Evolutionary conservation across 92 coral and sea anemone genomes (phyloP), one percentile per base, ranked within the genome.

Genomic region (Actinostola sp.): DNA sequence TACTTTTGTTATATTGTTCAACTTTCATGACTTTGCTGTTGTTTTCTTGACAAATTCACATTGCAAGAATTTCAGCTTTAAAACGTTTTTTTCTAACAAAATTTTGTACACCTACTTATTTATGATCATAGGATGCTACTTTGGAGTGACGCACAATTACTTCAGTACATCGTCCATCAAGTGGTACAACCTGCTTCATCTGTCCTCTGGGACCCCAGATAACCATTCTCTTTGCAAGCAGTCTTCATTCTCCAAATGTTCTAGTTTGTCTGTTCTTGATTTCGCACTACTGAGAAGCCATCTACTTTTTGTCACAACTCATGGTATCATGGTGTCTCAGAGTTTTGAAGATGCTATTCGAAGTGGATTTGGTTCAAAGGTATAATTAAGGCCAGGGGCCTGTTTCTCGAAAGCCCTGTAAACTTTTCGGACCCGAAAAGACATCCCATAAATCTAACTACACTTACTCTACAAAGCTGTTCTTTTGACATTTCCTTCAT

Each of bases 81-180:
- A n/a, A n/a, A n/a, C n/a, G n/a, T 39, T 39, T 7, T 39, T 14
- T 39, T 39, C 45, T 39, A 39, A 39, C 45, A 39, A 14, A 14
- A 39, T 39, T n/a, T n/a, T n/a, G n/a, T n/a, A n/a, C n/a, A n/a
- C n/a, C 45, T 14, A 39, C 7, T 7, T 39, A 39, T 39, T 39
- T 39, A 39, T 39, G 1, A 7, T 15, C 32, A 12, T 19, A 93
- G 98, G 98, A 21, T 85, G 94, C 46, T 93, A 84, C 63, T 19
- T 93, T 53, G 98, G 96, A 34, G 79, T 93, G 3, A 93, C 98
- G 11, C 61, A 82, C 76, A 92, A 84, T 55, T 86, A 89, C 48
- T 93, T 93, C 72, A 72, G 77, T 20, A 62, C 86, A 16, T 82
- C 83, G n/a, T 88, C 97, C 39, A 82, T 89, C 23, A 68, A 63